Conservation (phyloP, 2,113 vertebrate species). For the Clinocottus analis region DNA sequence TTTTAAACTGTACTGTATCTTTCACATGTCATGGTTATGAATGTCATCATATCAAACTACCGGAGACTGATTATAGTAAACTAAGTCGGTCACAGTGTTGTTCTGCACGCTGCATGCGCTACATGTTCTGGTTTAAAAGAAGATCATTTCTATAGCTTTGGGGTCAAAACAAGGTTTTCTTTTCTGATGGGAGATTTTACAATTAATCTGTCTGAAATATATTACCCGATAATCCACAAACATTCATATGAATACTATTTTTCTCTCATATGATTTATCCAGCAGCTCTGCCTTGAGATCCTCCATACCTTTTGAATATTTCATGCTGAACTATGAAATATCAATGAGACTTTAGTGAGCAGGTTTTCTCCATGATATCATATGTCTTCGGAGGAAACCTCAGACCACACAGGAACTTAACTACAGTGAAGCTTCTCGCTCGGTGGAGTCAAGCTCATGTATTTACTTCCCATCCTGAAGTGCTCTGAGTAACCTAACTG, state of each 20-base stretch:
- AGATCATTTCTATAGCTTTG: not conserved
- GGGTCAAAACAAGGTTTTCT: not conserved
- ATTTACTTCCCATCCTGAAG: too few species aligned
- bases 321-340: not conserved
- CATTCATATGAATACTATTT: not conserved
- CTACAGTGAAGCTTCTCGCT: too few species aligned
- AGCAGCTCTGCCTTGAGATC: not conserved
- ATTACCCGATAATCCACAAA: not conserved
- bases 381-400: not conserved
- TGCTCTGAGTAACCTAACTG: too few species aligned
- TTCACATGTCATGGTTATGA: too few species aligned
- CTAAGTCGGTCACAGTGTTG: not conserved
- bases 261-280: not conserved
- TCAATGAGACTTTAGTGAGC: not conserved
- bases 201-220: not conserved
- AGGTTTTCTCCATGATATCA: not conserved
- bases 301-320: not conserved
- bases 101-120: not conserved
- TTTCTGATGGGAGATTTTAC: not conserved
- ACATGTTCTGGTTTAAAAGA: not conserved
- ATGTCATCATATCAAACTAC: not conserved
- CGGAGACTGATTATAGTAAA: not conserved
- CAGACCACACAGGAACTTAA: not conserved
- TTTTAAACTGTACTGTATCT: too few species aligned
- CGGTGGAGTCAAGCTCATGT: too few species aligned